Conservation (phyloP, 2,797 vertebrate species). For the Rhinatrema bivittatum region DNA sequence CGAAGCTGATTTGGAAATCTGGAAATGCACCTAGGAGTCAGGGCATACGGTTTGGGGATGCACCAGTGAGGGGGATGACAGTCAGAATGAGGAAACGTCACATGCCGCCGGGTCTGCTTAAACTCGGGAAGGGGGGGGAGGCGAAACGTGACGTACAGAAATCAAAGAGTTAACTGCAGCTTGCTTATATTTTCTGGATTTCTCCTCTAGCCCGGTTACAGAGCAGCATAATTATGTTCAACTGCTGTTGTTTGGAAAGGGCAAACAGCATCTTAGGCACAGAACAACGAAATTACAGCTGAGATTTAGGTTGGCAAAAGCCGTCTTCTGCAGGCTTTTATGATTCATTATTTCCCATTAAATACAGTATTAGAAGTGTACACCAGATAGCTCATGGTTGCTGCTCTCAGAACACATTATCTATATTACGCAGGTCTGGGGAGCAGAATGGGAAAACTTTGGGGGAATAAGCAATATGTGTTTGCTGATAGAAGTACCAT, state of each 20-base stretch:
- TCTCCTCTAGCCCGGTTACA: conserved; percentile 53
- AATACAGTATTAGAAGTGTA: conserved; percentile 80
- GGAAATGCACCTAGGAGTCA: no score
- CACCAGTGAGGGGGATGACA: no score
- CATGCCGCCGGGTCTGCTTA: no score
- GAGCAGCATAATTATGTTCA: conserved; percentile 62
- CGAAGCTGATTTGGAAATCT: no score
- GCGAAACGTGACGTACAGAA: no score
- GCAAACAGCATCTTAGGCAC: conserved; percentile 66
- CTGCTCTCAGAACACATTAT: conserved; percentile 73
- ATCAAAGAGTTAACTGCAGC: conserved; percentile 63
- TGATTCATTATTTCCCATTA: conserved; percentile 84
- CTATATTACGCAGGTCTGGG: conserved; percentile 77
- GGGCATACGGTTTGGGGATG: no score
- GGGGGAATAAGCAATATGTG: conserved; percentile 77
- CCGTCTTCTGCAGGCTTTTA: conserved; percentile 69
- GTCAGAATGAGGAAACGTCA: no score
- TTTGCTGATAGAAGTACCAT: conserved; percentile 78
- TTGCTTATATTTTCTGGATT: conserved; percentile 45
- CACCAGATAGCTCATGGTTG: conserved; percentile 73
- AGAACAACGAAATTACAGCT: conserved; percentile 80
- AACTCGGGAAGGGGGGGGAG: no score
- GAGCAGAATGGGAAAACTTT: conserved; percentile 81
- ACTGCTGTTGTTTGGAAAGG: conserved; percentile 67
- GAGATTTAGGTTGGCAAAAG: conserved; percentile 75